These are phyloP conservation scores for Drosophila suboccidentalis DNA, from an alignment of 2,888 invertebrate genomes.

Conservation along the genomic window DNA sequence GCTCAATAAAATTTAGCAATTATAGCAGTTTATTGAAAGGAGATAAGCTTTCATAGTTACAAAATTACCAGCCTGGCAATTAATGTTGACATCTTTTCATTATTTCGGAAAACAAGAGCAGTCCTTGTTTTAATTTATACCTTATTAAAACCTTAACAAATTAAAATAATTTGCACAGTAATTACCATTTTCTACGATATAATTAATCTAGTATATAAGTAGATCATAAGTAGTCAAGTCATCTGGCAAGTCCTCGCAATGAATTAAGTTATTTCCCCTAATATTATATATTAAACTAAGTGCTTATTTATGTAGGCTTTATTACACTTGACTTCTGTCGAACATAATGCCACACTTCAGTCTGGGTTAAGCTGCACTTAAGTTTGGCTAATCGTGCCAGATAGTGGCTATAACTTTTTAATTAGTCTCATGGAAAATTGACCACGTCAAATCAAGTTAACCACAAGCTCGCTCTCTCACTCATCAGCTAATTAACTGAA, in stretches of 20 bases:
- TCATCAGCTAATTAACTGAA: constrained; percentile 57
- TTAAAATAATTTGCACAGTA: not conserved
- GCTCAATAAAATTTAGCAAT: too few species aligned
- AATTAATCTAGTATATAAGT: not conserved
- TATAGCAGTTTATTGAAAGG: too few species aligned
- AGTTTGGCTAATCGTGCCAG: constrained; percentile 4
- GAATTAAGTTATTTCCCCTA: not conserved
- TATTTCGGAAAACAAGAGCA: not conserved
- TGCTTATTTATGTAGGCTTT: constrained; percentile 13
- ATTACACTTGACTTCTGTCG: constrained; percentile 11
- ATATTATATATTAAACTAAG: constrained; percentile 14
- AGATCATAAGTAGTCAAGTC: too few species aligned
- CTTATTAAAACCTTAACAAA: not conserved
- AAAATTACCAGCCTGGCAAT: not conserved
- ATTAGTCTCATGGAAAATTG: constrained; percentile 38
- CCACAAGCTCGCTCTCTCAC: not conserved
- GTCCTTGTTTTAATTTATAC: not conserved
- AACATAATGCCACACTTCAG: constrained; percentile 1
- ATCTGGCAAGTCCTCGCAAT: not conserved
- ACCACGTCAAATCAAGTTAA: constrained; percentile 6
- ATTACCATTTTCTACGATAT: not conserved
- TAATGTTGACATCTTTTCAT: not conserved
- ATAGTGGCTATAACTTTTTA: constrained; percentile 48
- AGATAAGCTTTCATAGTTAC: not conserved
- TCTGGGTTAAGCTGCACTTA: constrained; percentile 17